Percentiles rank a stretch among this genome's conserved stretches.
Evolutionary conservation across 2,113 vertebrate genomes (phyloP).

Genomic region (Thunnus maccoyii): DNA sequence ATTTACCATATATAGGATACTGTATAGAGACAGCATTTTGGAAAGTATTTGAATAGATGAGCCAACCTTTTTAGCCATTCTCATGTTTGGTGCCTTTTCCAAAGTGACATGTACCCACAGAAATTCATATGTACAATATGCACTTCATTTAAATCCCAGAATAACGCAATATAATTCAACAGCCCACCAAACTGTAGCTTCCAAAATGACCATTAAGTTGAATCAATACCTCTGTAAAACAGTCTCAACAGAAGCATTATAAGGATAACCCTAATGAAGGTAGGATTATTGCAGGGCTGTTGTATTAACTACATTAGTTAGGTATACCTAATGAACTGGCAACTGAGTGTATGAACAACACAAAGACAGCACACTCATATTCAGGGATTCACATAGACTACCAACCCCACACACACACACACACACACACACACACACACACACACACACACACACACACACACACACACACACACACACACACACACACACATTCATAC

Average conservation of each 20-base stretch:
- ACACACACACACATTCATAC: neutral
- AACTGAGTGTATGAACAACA: slow-evolving; percentile 3
- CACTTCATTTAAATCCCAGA: neutral
- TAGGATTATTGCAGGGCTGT: neutral
- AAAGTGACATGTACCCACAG: neutral
- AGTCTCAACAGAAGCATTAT: neutral
- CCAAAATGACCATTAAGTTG: neutral
- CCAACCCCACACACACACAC: neutral
- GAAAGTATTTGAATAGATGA: neutral
- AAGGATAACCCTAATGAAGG: neutral
- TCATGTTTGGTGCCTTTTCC: too few relatives aligned
- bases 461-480: neutral
- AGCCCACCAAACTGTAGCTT: neutral
- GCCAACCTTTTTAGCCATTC: too few relatives aligned
- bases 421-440: neutral
- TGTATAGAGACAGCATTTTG: neutral
- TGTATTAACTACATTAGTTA: neutral
- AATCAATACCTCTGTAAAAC: slow-evolving; percentile 14
- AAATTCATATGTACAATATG: neutral
- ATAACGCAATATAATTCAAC: neutral
- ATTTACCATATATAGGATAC: too few relatives aligned
- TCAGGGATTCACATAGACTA: slow-evolving; percentile 17
- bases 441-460: neutral
- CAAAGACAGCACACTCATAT: slow-evolving; percentile 19
- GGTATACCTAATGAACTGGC: slow-evolving; percentile 12